Evolutionary conservation across 2,113 vertebrate species (phyloP), one percentile per base, ranked within the genome.

Genomic region (Cichladusa arquata): DNA sequence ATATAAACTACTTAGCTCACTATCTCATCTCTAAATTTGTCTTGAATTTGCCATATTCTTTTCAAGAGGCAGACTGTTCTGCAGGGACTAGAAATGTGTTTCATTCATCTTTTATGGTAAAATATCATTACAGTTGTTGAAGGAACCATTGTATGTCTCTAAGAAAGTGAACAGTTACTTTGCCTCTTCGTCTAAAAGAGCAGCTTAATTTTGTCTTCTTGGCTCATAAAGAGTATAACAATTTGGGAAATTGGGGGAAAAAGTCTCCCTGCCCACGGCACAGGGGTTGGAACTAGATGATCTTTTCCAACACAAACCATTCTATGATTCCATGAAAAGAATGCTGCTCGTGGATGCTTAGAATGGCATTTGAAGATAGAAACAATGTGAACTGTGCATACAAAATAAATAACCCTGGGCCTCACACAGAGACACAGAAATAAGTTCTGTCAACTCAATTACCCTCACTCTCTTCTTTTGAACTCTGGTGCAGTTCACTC

Each of bases 321-420:
- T 76, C 64, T 70, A 5, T 77, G 48, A 56, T 62, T 56, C 79
- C 19, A 5, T 56, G 64, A 83, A 72, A 90, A 71, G 67, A 83
- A 70, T 69, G 47, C 85, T 77, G 62, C 42, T 90, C 18, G 26
- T 0, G 0, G 56, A 45, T 90, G 33, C 53, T 90, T 92, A 64
- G 71, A 62, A 66, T 88, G 56, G 45, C 72, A 56, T 83, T 77
- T 77, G 34, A 70, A 92, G 60, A 81, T n/a, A 83, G 56, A 80
- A 93, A 81, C 66, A 77, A 62, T 60, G 31, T 92, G 85, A 90
- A 60, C 85, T 71, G 38, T 81, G 72, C 71, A 62, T 86, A 22
- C 56, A 86, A 93, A 94, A 67, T 88, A 94, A 94, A 95, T 93
- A 94, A 60, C 24, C 7, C 31, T 14, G 24, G 82, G 71, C 79